Base-by-base conservation (phyloP, 2,888 invertebrate species). In the Adelphocoris suturalis region DNA sequence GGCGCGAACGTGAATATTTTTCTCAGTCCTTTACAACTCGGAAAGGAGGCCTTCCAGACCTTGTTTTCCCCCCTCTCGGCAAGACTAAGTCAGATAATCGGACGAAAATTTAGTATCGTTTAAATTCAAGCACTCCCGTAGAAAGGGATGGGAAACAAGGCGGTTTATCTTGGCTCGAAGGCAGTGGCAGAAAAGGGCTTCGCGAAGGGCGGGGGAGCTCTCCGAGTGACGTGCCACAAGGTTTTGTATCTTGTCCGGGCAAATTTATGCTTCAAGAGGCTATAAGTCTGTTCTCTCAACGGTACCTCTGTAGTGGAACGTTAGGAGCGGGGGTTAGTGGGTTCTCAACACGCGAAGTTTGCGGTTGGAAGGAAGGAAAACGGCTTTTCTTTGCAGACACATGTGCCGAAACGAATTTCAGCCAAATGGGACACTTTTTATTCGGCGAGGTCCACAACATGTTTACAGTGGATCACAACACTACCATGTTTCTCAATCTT, bases 171-270 rank as follows among this genome's bases (percentile, higher is more conserved):
- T 47, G 47, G 78, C 68, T 68, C 27, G 19, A 23, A n/a, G 2
- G 68, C 68, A 68, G 23, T 23, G 68, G 68, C 68, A 68, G 78
- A 78, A 78, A 78, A 78, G 78, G 68, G 46, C 78, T 16, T 16
- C 11, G 81, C 27, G n/a, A 57, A 82, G 48, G 46, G 55, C 12
- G 88, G 76, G 68, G 68, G 0, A 23, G 68, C 19, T 68, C 27
- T 27, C 27, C 68, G 68, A 76, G 76, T 88, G 88, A 88, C 88
- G 88, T 88, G 88, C 88, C 55, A 23, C 68, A 52, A 88, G 88
- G 88, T 57, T 52, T 76, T 88, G 88, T 88, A 88, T 88, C 88
- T 88, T 88, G 88, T 88, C 88, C 78, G 55, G 76, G 76, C 55
- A 78, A 88, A 88, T 88, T 88, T 88, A 88, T 88, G 88, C 88